These are phyloP conservation scores for Strix aluco DNA, from an alignment of 2,113 vertebrate species.

Conservation along the genomic window DNA sequence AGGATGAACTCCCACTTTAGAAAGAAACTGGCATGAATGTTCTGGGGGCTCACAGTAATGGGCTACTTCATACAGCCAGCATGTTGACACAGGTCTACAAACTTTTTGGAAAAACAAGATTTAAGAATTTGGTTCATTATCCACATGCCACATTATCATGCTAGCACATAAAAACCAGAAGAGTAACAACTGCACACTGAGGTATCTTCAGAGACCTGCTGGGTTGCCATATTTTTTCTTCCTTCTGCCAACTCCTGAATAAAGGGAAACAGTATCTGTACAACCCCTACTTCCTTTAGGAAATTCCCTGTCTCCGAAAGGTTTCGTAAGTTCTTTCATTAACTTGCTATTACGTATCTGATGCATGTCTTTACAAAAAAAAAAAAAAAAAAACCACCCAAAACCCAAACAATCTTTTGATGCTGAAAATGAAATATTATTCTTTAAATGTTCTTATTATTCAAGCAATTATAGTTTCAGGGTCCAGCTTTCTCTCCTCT, in stretches of 20 bases:
- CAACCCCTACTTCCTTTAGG: neutral
- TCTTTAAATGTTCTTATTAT: neutral
- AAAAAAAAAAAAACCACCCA: neutral
- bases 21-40: neutral
- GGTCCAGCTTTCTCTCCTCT: neutral
- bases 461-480: neutral
- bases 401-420: neutral
- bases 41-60: neutral
- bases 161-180: neutral
- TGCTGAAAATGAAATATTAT: neutral
- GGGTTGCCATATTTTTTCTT: neutral
- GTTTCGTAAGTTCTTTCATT: neutral
- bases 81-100: neutral
- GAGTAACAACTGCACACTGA: neutral
- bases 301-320: neutral
- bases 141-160: neutral
- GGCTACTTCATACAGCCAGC: neutral
- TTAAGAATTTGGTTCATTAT: neutral
- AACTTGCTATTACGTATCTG: neutral
- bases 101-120: neutral
- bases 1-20: neutral
- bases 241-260: neutral
- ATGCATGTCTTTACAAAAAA: neutral
- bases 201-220: neutral
- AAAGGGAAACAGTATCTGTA: neutral